phyloP scores from a whole-genome alignment of 2,888 invertebrate species.

The Pristionchus japonicus region DNA sequence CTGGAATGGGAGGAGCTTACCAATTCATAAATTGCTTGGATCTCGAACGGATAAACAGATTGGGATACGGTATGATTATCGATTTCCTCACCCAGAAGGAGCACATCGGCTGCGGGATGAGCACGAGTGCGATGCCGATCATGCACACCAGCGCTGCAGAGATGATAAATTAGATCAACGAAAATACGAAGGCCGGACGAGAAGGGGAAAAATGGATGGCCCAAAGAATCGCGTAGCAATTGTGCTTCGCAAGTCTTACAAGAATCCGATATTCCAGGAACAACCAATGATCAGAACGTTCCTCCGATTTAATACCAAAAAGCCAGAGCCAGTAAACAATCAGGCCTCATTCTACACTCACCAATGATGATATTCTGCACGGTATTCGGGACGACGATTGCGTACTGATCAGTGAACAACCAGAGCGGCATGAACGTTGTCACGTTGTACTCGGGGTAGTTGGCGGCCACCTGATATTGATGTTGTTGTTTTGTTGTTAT shows the following conservation, averaged over 20 bases:
- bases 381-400: slow-evolving; percentile 70
- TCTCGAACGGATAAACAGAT: too few species aligned
- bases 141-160: slow-evolving; percentile 85
- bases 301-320: not conserved
- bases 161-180: too few species aligned
- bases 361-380: slow-evolving; percentile 57
- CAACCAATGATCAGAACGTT: not conserved
- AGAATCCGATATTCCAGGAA: too few species aligned
- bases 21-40: too few species aligned
- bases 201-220: slow-evolving; percentile 76
- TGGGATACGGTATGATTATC: too few species aligned
- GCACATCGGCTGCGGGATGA: slow-evolving; percentile 92
- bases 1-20: too few species aligned
- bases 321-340: too few species aligned
- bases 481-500: too few species aligned
- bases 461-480: slow-evolving; percentile 56
- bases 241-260: too few species aligned
- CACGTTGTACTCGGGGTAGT: slow-evolving; percentile 63
- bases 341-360: too few species aligned
- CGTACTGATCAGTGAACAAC: slow-evolving; percentile 74
- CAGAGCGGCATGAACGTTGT: slow-evolving; percentile 72
- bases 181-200: too few species aligned
- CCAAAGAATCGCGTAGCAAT: too few species aligned
- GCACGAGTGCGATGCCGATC: slow-evolving; percentile 92
- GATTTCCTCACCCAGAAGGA: slow-evolving; percentile 85